phyloP scores from a whole-genome alignment of 1,140 invertebrate genomes.

The Paracyclopina nana region DNA sequence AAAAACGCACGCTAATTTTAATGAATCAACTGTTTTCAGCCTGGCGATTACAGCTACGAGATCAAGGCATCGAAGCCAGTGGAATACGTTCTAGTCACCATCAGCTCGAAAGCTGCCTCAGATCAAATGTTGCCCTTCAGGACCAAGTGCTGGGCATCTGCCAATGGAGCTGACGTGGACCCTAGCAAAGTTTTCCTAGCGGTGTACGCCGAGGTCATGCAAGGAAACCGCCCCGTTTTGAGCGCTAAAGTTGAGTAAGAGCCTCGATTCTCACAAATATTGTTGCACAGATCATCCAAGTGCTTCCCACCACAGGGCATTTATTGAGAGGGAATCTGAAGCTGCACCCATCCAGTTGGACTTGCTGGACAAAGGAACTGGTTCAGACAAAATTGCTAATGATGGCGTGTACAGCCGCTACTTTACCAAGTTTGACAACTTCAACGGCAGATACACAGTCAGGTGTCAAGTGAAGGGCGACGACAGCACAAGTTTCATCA shows the following conservation, averaged over 20 bases:
- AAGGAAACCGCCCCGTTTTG: background rate
- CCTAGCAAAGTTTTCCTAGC: background rate
- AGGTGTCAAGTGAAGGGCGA: background rate
- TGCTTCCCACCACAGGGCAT: background rate
- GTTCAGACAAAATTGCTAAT: background rate
- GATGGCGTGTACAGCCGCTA: background rate
- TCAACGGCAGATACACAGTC: background rate
- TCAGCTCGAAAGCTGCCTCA: no score
- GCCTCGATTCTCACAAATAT: background rate
- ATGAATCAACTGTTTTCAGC: no score
- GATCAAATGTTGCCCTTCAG: background rate
- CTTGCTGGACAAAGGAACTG: background rate
- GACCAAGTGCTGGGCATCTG: background rate
- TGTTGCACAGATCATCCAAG: background rate
- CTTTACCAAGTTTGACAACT: background rate
- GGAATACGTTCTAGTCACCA: no score
- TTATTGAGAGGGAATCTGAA: background rate
- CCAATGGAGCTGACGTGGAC: background rate
- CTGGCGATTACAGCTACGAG: no score
- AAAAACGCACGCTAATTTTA: no score
- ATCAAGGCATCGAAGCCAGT: no score
- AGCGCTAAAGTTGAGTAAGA: background rate
- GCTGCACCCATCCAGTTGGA: background rate
- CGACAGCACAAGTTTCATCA: slow-evolving; percentile 2
- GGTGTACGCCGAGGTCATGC: background rate